phyloP scores from a whole-genome alignment of 2,113 vertebrate species.

The Balaenoptera acutorostrata region DNA sequence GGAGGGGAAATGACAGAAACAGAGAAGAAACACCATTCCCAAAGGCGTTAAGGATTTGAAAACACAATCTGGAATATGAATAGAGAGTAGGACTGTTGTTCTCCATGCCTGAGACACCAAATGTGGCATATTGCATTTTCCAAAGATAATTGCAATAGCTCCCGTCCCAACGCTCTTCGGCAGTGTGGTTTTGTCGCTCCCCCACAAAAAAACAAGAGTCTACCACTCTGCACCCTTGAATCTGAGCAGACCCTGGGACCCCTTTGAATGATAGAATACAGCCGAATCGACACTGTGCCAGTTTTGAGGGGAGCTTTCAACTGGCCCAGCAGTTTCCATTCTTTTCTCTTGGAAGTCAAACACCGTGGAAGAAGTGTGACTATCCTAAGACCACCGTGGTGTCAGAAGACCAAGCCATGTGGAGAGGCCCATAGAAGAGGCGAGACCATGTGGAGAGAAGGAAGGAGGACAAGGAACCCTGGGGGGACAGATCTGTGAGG shows the following conservation, averaged over 20 bases:
- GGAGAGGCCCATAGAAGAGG: neutral
- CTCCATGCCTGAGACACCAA: neutral
- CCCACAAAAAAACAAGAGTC: neutral
- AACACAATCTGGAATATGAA: neutral
- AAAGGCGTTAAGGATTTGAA: neutral
- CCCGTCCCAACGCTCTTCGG: neutral
- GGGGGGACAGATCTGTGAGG: neutral
- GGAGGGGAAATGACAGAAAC: accelerated
- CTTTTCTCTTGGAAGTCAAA: neutral
- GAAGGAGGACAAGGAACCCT: neutral
- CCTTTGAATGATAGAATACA: neutral
- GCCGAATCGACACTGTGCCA: neutral
- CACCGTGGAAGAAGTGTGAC: neutral
- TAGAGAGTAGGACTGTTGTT: neutral
- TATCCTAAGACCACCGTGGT: neutral
- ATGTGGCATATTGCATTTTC: neutral
- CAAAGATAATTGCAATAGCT: accelerated
- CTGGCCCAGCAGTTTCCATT: neutral
- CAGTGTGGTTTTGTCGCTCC: neutral
- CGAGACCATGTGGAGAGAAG: neutral
- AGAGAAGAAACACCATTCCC: neutral
- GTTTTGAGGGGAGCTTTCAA: neutral
- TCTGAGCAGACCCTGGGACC: neutral
- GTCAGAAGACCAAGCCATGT: neutral
- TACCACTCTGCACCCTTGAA: neutral